phyloP scores from a whole-genome alignment of 2,797 vertebrate species.

The Sebastiscus albofasciatus region DNA sequence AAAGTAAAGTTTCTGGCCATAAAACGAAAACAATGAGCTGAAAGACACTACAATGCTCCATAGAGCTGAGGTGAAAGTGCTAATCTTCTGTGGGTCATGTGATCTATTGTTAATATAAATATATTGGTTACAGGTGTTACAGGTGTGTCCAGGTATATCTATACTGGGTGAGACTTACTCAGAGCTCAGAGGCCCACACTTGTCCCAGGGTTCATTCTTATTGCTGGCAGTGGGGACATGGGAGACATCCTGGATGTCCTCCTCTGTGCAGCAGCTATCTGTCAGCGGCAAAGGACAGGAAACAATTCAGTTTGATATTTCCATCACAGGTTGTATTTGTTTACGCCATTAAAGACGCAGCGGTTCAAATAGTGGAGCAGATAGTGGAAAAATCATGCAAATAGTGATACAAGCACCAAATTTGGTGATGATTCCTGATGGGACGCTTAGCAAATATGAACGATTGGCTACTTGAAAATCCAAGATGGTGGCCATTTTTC shows the following conservation, averaged over 20 bases:
- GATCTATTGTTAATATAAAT: background rate
- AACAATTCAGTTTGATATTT: background rate
- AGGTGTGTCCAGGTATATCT: background rate
- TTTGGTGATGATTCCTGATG: no score
- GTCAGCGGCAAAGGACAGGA: slow-evolving; percentile 30
- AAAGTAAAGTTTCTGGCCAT: no score
- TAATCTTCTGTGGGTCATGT: background rate
- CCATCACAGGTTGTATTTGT: background rate
- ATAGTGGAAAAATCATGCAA: no score
- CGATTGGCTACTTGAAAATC: no score
- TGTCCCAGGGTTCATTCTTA: slow-evolving; percentile 79
- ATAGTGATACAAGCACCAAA: no score
- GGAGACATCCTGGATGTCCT: slow-evolving; percentile 73
- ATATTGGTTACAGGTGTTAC: background rate
- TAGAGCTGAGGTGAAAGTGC: background rate
- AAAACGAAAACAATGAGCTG: background rate
- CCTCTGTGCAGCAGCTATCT: slow-evolving; percentile 81
- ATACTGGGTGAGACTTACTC: slow-evolving; percentile 61
- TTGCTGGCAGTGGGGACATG: slow-evolving; percentile 58
- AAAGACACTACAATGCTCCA: background rate
- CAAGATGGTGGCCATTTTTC: no score
- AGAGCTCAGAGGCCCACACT: slow-evolving; percentile 78
- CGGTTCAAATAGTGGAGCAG: background rate
- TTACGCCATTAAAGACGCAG: background rate
- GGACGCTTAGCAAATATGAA: no score